Conservation (phyloP, 2,888 invertebrate genomes). For the Nomada flava region DNA sequence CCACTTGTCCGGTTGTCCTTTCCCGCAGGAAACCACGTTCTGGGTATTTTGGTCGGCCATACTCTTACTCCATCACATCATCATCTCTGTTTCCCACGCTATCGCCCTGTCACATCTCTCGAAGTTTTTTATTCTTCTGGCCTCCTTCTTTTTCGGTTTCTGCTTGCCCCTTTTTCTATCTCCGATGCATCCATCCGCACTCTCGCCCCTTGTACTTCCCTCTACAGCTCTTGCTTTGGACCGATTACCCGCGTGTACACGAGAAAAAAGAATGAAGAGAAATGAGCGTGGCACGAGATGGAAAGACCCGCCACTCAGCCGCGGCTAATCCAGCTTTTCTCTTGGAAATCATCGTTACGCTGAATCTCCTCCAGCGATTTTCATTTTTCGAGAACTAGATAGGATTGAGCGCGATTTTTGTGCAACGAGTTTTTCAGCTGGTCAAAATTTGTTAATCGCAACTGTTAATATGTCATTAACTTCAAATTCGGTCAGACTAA, state of each 20-base stretch:
- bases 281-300: conserved; percentile 62
- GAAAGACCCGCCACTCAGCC: conserved; percentile 67
- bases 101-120: conserved; percentile 75
- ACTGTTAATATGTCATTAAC: background rate
- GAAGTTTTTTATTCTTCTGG: conserved; percentile 17
- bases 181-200: conserved; percentile 25
- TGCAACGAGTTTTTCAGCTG: too few species aligned
- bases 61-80: conserved; percentile 79
- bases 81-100: conserved; percentile 78
- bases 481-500: background rate
- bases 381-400: conserved; percentile 40
- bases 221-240: conserved; percentile 26
- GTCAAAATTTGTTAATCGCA: background rate
- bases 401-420: conserved; percentile 55
- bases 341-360: conserved; percentile 63
- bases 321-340: conserved; percentile 73
- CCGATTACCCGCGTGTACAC: conserved; percentile 54
- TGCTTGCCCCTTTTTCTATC: conserved; percentile 9
- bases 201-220: conserved; percentile 49
- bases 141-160: conserved; percentile 28
- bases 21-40: conserved; percentile 65
- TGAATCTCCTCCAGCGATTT: conserved; percentile 54
- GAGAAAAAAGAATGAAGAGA: conserved; percentile 63
- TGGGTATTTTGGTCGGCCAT: conserved; percentile 70
- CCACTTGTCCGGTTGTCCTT: conserved; percentile 44